These are phyloP conservation scores for Eustalomyia histrio DNA, from an alignment of 2,888 invertebrate genomes.

Conservation along the genomic window DNA sequence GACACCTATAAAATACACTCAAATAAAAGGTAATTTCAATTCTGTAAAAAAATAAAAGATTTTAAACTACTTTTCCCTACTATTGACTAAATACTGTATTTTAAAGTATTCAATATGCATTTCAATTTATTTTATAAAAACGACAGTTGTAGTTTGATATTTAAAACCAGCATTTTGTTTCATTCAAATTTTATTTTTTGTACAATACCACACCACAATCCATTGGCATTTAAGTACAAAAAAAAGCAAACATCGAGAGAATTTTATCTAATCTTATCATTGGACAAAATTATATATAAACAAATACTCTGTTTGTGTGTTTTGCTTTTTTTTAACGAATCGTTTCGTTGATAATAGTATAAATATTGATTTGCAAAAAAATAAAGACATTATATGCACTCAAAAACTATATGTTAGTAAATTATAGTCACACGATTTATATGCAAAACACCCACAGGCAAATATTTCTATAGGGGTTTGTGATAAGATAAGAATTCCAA, in stretches of 20 bases:
- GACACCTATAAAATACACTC: no score
- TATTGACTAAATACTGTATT: no score
- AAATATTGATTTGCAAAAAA: conserved; percentile 59
- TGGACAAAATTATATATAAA: conserved; percentile 29
- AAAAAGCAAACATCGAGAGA: conserved; percentile 29
- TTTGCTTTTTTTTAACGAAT: conserved; percentile 3
- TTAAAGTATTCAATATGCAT: no score
- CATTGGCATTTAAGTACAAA: background rate
- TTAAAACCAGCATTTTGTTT: background rate
- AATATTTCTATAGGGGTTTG: conserved; percentile 44
- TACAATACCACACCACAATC: conserved; percentile 1
- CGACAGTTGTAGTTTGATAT: no score
- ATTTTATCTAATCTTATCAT: conserved; percentile 65
- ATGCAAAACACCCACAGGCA: conserved; percentile 1
- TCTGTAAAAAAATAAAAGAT: no score
- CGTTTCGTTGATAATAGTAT: conserved; percentile 37
- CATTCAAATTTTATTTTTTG: background rate
- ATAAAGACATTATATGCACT: conserved; percentile 5
- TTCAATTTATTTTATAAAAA: no score
- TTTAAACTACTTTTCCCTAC: no score
- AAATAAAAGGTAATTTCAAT: no score
- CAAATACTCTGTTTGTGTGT: background rate
- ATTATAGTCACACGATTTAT: background rate
- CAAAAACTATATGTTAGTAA: conserved; percentile 24
- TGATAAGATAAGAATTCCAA: conserved; percentile 53